phyloP scores from a whole-genome alignment of 2,113 vertebrate species.

The Paraplagusia blochii region DNA sequence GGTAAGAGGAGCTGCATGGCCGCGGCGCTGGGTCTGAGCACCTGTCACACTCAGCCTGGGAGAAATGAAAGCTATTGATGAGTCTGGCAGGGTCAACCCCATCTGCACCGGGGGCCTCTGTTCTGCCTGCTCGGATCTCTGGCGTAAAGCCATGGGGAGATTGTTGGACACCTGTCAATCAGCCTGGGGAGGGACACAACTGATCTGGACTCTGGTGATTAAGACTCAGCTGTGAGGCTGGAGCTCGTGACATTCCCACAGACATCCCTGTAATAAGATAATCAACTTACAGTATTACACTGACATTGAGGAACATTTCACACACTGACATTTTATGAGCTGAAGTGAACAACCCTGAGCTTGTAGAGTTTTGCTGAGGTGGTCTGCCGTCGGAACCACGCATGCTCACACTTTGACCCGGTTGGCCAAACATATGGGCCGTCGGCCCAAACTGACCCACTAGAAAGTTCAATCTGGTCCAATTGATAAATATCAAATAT shows the following conservation, averaged over 20 bases:
- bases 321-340: conserved; percentile 56
- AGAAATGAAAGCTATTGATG: conserved; percentile 64
- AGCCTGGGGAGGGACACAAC: conserved; percentile 33
- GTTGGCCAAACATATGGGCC: too few species aligned
- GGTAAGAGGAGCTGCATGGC: conserved; percentile 6
- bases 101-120: conserved; percentile 43
- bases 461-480: too few species aligned
- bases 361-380: too few species aligned
- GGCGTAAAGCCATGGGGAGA: conserved; percentile 69
- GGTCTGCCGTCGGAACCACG: too few species aligned
- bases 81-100: conserved; percentile 54
- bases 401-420: too few species aligned
- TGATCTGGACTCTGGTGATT: conserved; percentile 54
- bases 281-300: conserved; percentile 64
- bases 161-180: conserved; percentile 78
- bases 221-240: conserved; percentile 50
- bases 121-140: conserved; percentile 62
- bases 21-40: conserved; percentile 59
- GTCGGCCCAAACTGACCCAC: too few species aligned
- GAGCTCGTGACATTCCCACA: conserved; percentile 62
- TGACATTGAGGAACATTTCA: conserved; percentile 56
- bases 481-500: too few species aligned
- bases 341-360: conserved; percentile 10
- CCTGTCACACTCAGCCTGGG: conserved; percentile 65
- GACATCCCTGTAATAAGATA: conserved; percentile 67